Conservation (phyloP, 2,888 invertebrate genomes). For the Drosophila niveifrons region DNA sequence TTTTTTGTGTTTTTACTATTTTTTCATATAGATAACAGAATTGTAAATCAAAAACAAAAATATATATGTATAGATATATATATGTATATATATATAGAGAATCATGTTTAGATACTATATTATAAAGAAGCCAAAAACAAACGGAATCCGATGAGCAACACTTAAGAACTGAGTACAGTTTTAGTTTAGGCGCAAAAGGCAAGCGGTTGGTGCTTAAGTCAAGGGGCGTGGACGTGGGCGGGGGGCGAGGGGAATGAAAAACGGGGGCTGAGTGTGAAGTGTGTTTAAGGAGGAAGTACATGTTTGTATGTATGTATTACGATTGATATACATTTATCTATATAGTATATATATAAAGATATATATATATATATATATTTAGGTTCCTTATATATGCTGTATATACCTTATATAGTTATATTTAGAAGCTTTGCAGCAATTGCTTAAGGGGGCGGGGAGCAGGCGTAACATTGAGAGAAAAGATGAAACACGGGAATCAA, state of each 20-base stretch:
- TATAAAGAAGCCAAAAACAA: conserved; percentile 41
- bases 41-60: conserved; percentile 21
- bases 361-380: conserved; percentile 45
- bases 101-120: conserved; percentile 4
- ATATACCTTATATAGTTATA: conserved; percentile 37
- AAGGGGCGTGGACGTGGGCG: too few relatives aligned
- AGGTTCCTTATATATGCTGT: conserved; percentile 47
- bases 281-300: conserved; percentile 3
- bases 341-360: conserved; percentile 29
- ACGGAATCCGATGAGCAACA: conserved; percentile 50
- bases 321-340: conserved; percentile 15
- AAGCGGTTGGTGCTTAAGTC: conserved; percentile 31
- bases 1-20: conserved; percentile 23
- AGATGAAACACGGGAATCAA: not conserved
- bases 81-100: conserved; percentile 14
- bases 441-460: not conserved
- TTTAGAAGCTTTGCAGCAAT: conserved; percentile 19
- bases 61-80: conserved; percentile 17
- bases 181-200: conserved; percentile 31
- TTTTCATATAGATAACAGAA: conserved; percentile 47
- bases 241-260: not conserved
- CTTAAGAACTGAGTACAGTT: conserved; percentile 39
- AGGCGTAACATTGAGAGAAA: conserved; percentile 15
- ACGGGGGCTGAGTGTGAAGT: not conserved
- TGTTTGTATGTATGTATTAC: conserved; percentile 5